These are phyloP conservation scores for Chloropsis hardwickii DNA, from an alignment of 2,113 vertebrate species.

Conservation along the genomic window DNA sequence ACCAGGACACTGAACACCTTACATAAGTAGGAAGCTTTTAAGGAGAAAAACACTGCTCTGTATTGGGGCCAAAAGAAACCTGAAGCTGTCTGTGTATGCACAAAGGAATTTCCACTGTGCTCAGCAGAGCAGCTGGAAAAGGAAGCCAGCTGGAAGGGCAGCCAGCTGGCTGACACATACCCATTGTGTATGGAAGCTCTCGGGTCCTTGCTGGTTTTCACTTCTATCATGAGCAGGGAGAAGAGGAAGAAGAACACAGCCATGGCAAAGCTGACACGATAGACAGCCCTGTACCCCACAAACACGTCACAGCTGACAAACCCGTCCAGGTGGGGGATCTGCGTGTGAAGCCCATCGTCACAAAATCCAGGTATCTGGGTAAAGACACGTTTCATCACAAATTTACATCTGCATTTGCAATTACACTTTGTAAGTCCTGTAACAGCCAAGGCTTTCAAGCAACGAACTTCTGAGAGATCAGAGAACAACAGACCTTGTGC, in stretches of 20 bases:
- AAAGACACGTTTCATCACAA: not conserved
- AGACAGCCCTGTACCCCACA: slow-evolving; percentile 91
- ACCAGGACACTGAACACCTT: rapidly evolving
- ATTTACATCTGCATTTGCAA: not conserved
- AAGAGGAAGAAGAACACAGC: slow-evolving; percentile 86
- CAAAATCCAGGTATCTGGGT: slow-evolving; percentile 92
- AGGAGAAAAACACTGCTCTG: not conserved
- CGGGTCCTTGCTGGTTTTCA: slow-evolving; percentile 87
- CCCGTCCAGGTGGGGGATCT: slow-evolving; percentile 48
- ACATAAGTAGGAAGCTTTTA: not conserved
- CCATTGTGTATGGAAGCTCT: slow-evolving; percentile 91
- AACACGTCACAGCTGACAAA: slow-evolving; percentile 83
- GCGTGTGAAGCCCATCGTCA: slow-evolving; percentile 76
- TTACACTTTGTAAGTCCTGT: not conserved
- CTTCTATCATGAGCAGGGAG: slow-evolving; percentile 81
- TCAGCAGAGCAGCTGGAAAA: not conserved
- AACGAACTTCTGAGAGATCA: not conserved
- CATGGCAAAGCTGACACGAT: slow-evolving; percentile 90
- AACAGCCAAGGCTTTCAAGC: not conserved
- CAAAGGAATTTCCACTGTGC: not conserved
- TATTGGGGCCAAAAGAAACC: not conserved
- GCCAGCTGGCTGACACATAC: slow-evolving; percentile 67
- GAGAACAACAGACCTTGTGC: not conserved
- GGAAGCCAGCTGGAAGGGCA: not conserved
- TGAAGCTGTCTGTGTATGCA: rapidly evolving